phyloP scores from a whole-genome alignment of 2,888 invertebrate species.

The Melangyna quadrimaculata region DNA sequence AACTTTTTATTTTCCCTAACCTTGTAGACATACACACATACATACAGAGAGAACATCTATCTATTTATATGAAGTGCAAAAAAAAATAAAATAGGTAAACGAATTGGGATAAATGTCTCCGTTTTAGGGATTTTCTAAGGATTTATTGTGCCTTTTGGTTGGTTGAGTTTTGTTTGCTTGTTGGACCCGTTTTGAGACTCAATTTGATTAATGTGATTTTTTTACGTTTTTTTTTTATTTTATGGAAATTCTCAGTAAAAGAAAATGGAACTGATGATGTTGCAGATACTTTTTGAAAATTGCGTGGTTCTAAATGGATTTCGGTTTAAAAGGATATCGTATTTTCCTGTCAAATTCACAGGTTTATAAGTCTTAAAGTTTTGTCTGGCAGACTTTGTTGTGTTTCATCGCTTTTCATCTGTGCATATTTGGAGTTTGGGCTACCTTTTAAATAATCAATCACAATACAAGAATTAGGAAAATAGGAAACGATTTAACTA shows the following conservation, averaged over 20 bases:
- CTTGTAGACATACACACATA: background rate
- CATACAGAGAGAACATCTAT: background rate
- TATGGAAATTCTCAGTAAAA: background rate
- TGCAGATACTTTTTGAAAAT: slow-evolving; percentile 3
- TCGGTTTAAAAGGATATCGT: background rate
- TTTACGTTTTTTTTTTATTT: background rate
- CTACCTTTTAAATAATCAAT: background rate
- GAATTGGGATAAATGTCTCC: slow-evolving; percentile 59
- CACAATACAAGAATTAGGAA: too few species aligned
- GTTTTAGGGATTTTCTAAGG: slow-evolving; percentile 54
- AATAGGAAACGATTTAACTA: too few species aligned
- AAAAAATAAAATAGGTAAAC: background rate
- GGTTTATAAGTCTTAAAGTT: background rate
- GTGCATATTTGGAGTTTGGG: too few species aligned
- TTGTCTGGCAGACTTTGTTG: background rate
- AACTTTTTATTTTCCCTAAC: slow-evolving; percentile 44
- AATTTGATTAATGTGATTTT: slow-evolving; percentile 58
- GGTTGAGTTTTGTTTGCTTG: slow-evolving; percentile 41
- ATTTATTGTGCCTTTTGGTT: slow-evolving; percentile 49
- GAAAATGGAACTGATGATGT: slow-evolving; percentile 3
- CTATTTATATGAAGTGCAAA: slow-evolving; percentile 37
- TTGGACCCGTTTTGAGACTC: slow-evolving; percentile 38
- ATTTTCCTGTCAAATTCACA: background rate
- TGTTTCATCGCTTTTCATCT: too few species aligned
- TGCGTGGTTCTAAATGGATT: background rate